Percentiles rank a stretch among this genome's conserved stretches.
Conservation (phyloP, 2,888 invertebrate species). For the Drosophila percnosoma region DNA sequence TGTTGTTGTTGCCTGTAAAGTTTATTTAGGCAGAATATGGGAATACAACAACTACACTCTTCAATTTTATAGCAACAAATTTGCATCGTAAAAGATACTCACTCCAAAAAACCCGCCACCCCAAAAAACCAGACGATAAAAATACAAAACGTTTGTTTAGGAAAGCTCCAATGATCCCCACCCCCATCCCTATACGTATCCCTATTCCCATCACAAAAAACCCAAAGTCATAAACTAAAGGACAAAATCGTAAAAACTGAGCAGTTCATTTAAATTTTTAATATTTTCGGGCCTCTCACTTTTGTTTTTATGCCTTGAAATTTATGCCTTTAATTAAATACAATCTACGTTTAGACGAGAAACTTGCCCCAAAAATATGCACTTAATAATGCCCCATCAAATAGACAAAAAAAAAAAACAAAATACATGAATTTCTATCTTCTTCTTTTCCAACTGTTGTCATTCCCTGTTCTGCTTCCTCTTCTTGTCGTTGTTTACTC, state of each 20-base stretch:
- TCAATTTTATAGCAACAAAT: conserved; percentile 80
- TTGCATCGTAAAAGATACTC: conserved; percentile 79
- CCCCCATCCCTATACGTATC: conserved; percentile 19
- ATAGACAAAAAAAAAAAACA: conserved; percentile 32
- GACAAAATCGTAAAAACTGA: conserved; percentile 80
- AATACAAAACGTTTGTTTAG: conserved; percentile 80
- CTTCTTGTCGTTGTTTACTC: conserved; percentile 46
- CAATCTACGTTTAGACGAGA: conserved; percentile 61
- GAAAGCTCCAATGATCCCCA: conserved; percentile 58
- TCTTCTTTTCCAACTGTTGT: conserved; percentile 18
- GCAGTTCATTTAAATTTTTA: conserved; percentile 81
- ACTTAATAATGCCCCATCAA: conserved; percentile 66
- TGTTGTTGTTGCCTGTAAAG: conserved; percentile 70
- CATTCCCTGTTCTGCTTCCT: background rate
- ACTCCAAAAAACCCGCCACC: conserved; percentile 33
- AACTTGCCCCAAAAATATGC: conserved; percentile 40
- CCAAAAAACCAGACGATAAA: conserved; percentile 63
- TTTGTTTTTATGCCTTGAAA: conserved; percentile 68
- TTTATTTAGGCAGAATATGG: conserved; percentile 69
- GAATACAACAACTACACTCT: conserved; percentile 69
- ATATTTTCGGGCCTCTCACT: conserved; percentile 69
- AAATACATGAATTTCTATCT: conserved; percentile 42
- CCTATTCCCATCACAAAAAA: conserved; percentile 22
- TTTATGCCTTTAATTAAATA: conserved; percentile 80
- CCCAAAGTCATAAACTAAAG: conserved; percentile 71